phyloP scores from a whole-genome alignment of 2,888 invertebrate species.

The Spisula subtruncata region DNA sequence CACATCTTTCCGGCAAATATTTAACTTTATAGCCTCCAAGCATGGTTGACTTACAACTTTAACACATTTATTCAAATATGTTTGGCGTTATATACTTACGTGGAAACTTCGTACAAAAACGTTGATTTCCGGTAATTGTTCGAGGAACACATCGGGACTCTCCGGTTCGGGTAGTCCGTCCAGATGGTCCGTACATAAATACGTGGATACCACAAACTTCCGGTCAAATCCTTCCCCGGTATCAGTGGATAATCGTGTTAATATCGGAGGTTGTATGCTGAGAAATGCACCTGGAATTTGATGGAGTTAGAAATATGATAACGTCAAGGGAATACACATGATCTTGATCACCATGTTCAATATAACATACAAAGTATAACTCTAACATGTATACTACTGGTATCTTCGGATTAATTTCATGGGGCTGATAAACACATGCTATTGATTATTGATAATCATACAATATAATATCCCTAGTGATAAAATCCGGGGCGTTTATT shows the following conservation, averaged over 20 bases:
- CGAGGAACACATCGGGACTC: constrained; percentile 48
- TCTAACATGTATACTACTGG: neutral
- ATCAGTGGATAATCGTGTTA: constrained; percentile 55
- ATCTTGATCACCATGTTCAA: too few species aligned
- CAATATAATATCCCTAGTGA: too few species aligned
- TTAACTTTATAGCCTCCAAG: too few species aligned
- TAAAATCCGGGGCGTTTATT: too few species aligned
- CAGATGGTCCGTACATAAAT: constrained; percentile 34
- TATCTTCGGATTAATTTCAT: neutral
- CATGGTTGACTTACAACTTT: too few species aligned
- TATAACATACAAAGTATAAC: too few species aligned
- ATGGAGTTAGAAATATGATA: neutral
- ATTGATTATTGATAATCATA: neutral
- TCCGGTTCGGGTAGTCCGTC: constrained; percentile 47
- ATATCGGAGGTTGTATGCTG: constrained; percentile 56
- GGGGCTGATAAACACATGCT: neutral
- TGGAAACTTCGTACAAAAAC: constrained; percentile 60
- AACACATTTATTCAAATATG: too few species aligned
- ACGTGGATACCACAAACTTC: constrained; percentile 56
- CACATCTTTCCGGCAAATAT: too few species aligned
- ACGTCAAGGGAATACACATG: too few species aligned
- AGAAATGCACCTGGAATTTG: constrained; percentile 48
- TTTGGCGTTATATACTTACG: too few species aligned
- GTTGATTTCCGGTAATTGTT: constrained; percentile 60
- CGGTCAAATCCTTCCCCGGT: constrained; percentile 46